Base-by-base conservation (phyloP, 2,888 invertebrate species). In the Agelastica alni region DNA sequence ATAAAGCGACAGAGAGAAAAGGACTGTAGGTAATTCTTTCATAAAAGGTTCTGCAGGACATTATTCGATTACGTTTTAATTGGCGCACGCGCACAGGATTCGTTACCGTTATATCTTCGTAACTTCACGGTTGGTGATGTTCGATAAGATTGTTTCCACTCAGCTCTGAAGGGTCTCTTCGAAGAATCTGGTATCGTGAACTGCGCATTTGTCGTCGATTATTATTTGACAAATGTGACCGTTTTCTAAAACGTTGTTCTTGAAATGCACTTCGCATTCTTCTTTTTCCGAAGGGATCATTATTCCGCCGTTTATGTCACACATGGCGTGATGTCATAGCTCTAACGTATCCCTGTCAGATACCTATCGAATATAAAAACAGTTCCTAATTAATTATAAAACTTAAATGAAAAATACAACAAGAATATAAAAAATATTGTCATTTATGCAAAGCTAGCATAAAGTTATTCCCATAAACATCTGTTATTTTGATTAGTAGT, bases 301-400 rank as follows among this genome's bases (percentile, higher is more conserved):
- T 28, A 48, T 7, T 39, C 55, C 59, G 12, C 66, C 67, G 34
- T 68, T 67, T 51, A 70, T 65, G 41, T 68, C 66, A 58, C 70
- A 70, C 53, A 69, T 62, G 45, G 62, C 69, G 64, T 71, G 70
- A 59, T 71, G 72, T 71, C 71, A 72, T 59, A 70, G 70, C 47
- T 72, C 68, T 51, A 71, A 55, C 16, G 69, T 66, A 47, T 70
- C 70, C 56, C 65, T 68, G 55, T 70, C 69, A 37, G 71, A 67
- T 53, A 67, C 59, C 66, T 67, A 39, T 6, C 13, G 30, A 51
- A 46, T 39, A 48, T n/a, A 43, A 22, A 12, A 13, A 43, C 5
- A n/a, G n/a, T n/a, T n/a, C n/a, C n/a, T n/a, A n/a, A n/a, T n/a
- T n/a, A n/a, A n/a, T n/a, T n/a, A n/a, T n/a, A n/a, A n/a, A n/a